These are phyloP conservation scores for Xiphophorus couchianus DNA, from an alignment of 2,113 vertebrate species.

Conservation along the genomic window DNA sequence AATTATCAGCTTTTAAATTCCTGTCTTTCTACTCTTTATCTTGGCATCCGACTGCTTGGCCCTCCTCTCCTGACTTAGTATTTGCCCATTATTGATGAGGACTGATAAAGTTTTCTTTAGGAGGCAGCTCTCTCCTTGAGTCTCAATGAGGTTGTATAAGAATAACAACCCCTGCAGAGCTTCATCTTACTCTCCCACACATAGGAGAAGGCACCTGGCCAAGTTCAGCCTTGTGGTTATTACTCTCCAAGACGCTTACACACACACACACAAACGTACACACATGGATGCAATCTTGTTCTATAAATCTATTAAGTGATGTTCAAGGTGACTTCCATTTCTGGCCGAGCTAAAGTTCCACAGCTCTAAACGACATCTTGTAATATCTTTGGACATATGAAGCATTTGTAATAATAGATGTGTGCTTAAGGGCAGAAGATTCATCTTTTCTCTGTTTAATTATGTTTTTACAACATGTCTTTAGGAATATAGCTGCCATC, in stretches of 20 bases:
- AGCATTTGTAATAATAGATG: slow-evolving; percentile 14
- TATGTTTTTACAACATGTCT: slow-evolving; percentile 19
- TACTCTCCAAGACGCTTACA: neutral
- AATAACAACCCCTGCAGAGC: slow-evolving; percentile 30
- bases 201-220: slow-evolving; percentile 8
- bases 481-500: slow-evolving; percentile 21
- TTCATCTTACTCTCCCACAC: slow-evolving; percentile 29
- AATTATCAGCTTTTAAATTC: neutral
- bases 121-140: slow-evolving; percentile 34
- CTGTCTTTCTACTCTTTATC: neutral
- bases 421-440: neutral
- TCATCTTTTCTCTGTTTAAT: slow-evolving; percentile 9
- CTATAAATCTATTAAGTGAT: slow-evolving; percentile 14
- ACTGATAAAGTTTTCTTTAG: slow-evolving; percentile 57
- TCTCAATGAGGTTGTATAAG: slow-evolving; percentile 39
- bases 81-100: slow-evolving; percentile 63
- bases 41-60: slow-evolving; percentile 19
- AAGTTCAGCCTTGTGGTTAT: slow-evolving; percentile 7
- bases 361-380: slow-evolving; percentile 1
- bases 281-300: neutral
- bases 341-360: slow-evolving; percentile 7
- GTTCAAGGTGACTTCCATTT: slow-evolving; percentile 39
- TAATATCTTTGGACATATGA: slow-evolving; percentile 8
- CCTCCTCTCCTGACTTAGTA: slow-evolving; percentile 33
- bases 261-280: neutral